phyloP scores from a whole-genome alignment of 2,113 vertebrate species.

The Sylvietta virens region DNA sequence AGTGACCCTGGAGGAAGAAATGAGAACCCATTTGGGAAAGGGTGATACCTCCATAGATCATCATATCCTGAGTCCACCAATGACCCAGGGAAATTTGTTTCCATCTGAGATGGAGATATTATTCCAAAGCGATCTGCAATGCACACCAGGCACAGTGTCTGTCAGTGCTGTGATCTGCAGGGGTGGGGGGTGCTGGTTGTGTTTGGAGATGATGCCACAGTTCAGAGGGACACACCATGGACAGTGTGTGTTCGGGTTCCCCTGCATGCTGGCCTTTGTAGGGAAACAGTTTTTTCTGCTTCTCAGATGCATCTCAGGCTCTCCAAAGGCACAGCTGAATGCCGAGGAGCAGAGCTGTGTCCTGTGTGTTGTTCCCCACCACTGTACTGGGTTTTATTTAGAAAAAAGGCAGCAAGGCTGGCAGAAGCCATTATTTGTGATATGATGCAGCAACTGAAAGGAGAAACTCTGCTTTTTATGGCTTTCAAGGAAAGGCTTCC shows the following conservation, averaged over 20 bases:
- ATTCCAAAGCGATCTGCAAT: neutral
- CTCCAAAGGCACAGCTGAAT: neutral
- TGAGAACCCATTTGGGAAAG: neutral
- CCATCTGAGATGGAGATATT: neutral
- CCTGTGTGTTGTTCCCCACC: neutral
- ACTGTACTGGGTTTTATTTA: neutral
- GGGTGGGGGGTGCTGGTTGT: neutral
- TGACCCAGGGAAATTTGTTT: neutral
- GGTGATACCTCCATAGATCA: neutral
- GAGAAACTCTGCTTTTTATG: neutral
- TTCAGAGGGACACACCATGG: neutral
- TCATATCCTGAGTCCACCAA: neutral
- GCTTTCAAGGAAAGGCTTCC: neutral
- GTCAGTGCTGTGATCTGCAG: neutral
- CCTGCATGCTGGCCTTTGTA: neutral
- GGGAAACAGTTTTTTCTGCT: neutral
- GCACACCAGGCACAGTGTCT: neutral
- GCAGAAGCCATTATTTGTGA: neutral
- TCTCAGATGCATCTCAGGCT: neutral
- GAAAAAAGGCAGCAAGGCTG: neutral
- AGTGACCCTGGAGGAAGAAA: neutral
- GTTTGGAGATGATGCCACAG: rapidly evolving
- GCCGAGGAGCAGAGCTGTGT: neutral
- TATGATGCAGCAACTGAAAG: neutral
- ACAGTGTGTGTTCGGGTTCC: neutral